Base-by-base conservation (phyloP, 1,140 invertebrate species). In the Tetragonula clypearis region DNA sequence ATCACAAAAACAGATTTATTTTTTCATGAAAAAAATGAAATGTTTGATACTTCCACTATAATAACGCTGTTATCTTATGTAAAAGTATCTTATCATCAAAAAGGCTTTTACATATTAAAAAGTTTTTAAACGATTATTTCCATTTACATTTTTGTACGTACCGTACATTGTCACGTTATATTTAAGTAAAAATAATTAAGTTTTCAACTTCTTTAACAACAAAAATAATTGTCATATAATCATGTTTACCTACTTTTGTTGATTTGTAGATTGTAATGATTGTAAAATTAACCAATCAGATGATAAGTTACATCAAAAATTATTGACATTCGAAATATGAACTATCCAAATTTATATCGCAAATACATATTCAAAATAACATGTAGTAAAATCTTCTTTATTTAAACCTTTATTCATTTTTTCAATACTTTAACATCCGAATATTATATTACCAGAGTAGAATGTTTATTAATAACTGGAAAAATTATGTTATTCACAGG, bases 161-260 rank as follows among this genome's bases (percentile, higher is more conserved):
- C 11, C 71, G 65, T 71, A 84, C 82, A 79, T 60, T 79, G 66
- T 84, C 75, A 35, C 77, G 5, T 23, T 60, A 5, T 71, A 83
- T 30, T 83, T 79, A 26, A 71, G 49, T 23, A 49, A 58, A 78
- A 56, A 12, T 68, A 55, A 19, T 66, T 15, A 17, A 68, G 23
- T 71, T 83, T 60, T 19, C 72, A 78, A 71, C 60, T 71, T 72
- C 66, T 79, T 79, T 72, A 12, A 56, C 66, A 84, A 84, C 66
- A 71, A 56, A 11, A 76, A 41, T 26, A 56, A 66, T 62, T 81
- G 14, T 8, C n/a, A 35, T n/a, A 56, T 35, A 14, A 69, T 41
- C 53, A 65, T 14, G 1, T n/a, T 60, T n/a, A 56, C 30, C 14
- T 53, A 74, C 41, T 49, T 49, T 49, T 49, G 8, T 49, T 49